Base-by-base conservation (phyloP, 2,888 invertebrate genomes). In the Chouioia cunea region DNA sequence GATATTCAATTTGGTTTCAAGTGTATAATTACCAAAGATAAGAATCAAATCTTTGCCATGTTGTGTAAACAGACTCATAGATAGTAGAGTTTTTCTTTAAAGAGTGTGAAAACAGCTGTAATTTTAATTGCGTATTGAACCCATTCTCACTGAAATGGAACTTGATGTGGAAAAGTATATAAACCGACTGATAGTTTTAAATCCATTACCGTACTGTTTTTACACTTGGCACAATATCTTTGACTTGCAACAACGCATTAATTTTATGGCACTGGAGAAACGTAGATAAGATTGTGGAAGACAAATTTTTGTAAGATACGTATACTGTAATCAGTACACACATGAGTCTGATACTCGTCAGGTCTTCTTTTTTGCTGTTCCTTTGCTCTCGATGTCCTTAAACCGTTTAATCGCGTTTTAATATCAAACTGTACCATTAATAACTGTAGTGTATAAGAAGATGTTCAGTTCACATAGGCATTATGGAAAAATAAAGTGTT, bases 401-500 rank as follows among this genome's bases (percentile, higher is more conserved):
- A 14, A 27, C 43, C n/a, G n/a, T n/a, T n/a, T n/a, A n/a, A n/a
- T n/a, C n/a, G n/a, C n/a, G n/a, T n/a, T n/a, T n/a, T n/a, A n/a
- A 56, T 60, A 27, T 18, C 18, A 44, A 8, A 57, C 12, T 66
- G 4, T 46, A 63, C 18, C 2, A 46, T 64, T 0, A 46, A 20
- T 65, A 53, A 18, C 47, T n/a, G n/a, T 44, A 23, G 6, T 23
- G 48, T 50, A 44, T 48, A 56, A n/a, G 12, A 73, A 74, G 58
- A 80, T 81, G 79, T 70, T 78, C 43, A 70, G 77, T 67, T 74
- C 74, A 10, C 71, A 76, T 64, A 73, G 76, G 71, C 71, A 76
- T 75, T 78, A 77, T 70, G 76, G 77, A 57, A 76, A 56, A 27
- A 76, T 77, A 62, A 79, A 78, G 73, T 78, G 76, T 70, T 75